A percentile compares a stretch with the other conserved stretches of the same genome.
These are phyloP conservation scores for Enteromius argenteus DNA, from an alignment of 2,797 vertebrate genomes.

Conservation along the genomic window DNA sequence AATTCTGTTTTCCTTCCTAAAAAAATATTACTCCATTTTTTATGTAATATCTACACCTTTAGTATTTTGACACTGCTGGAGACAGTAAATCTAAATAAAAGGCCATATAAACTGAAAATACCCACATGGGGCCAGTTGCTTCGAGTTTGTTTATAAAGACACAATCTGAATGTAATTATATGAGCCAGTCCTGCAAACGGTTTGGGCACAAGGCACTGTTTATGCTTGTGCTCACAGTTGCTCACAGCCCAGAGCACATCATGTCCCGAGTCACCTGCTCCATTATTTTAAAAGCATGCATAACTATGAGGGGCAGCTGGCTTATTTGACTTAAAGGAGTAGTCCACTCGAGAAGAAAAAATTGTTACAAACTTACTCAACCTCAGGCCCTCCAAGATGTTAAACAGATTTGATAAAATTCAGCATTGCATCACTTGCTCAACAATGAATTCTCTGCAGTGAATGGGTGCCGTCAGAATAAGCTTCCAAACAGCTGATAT, in stretches of 20 bases:
- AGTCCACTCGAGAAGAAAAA: not conserved
- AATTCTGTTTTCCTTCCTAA: not conserved
- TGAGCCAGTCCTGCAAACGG: not conserved
- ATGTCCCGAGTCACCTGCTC: not conserved
- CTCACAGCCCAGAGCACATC: not conserved
- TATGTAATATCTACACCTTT: not conserved
- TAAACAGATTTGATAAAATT: not conserved
- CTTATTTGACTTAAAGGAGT: not conserved
- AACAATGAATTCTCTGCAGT: not conserved
- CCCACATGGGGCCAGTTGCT: not conserved
- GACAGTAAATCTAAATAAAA: not conserved
- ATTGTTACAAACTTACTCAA: not conserved
- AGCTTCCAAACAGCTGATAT: not conserved
- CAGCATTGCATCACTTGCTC: not conserved
- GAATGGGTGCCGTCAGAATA: not conserved
- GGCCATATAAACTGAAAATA: not conserved
- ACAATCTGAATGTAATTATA: conserved; percentile 4
- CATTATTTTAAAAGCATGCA: not conserved
- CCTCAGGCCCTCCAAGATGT: not conserved
- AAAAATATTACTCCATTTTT: not conserved
- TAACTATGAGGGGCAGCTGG: not conserved
- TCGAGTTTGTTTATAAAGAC: not conserved
- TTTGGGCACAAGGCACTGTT: not conserved
- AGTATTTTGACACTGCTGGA: not conserved
- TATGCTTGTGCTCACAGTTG: conserved; percentile 1